Base-by-base conservation (phyloP, 2,797 vertebrate genomes). In the Brotula barbata region DNA sequence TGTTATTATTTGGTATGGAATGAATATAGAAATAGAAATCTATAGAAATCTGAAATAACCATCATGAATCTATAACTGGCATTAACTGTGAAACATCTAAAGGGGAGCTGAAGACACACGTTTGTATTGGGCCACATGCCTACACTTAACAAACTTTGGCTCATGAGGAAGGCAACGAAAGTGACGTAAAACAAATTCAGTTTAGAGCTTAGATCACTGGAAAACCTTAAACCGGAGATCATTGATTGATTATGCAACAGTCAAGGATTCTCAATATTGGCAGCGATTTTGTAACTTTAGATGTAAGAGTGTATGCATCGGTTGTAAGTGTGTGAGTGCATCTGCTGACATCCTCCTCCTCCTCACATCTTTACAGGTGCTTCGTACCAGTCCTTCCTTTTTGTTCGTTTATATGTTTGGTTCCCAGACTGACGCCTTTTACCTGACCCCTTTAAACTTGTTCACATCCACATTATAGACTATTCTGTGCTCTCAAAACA, bases 361-460 rank as follows among this genome's bases (percentile, higher is more conserved):
- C n/a, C n/a, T n/a, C n/a, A n/a, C n/a, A 84, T 88, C 88, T 90
- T 89, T 88, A 87, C 82, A 90, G 33, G 88, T 89, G 1, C 87
- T 84, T 90, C 88, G 90, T 90, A 91, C 87, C 85, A 88, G 88
- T 86, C 80, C 1, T 17, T 7, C 85, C 86, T 90, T 90, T 92
- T 92, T 60, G 34, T 60, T n/a, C n/a, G 50, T 65, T 40, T 92
- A 85, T 88, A 76, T 1, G 73, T 87, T 85, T 87, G 83, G 85
- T 48, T 89, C 86, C 83, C 85, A 89, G 88, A 68, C 74, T 22
- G 82, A 86, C 89, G 88, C 92, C 91, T 92, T 93, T 92, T 92
- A 91, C 90, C 89, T 90, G 89, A 87, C 84, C 81, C 77, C 55
- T 4, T 31, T 56, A 16, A 2, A 39, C 58, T 77, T 72, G 79